These are phyloP conservation scores for Phataginus tetradactyla DNA, from an alignment of 2,797 vertebrate genomes.

Conservation along the genomic window DNA sequence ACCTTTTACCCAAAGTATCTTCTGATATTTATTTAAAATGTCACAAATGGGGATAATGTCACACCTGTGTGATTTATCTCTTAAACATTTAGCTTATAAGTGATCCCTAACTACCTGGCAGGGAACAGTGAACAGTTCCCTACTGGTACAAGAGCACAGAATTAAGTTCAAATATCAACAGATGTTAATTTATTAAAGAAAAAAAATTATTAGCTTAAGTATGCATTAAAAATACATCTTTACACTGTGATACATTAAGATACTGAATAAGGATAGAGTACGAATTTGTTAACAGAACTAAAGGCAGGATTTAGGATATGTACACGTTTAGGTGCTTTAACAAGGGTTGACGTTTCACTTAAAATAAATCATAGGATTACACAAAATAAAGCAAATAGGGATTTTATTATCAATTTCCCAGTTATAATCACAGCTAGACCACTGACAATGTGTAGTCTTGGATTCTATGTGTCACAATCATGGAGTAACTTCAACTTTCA, in stretches of 20 bases:
- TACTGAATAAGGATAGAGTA: not conserved
- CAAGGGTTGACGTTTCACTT: not conserved
- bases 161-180: not conserved
- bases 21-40: not conserved
- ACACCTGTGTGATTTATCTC: not conserved
- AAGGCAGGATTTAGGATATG: not conserved
- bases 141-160: not conserved
- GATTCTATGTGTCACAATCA: not conserved
- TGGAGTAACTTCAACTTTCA: constrained; percentile 24
- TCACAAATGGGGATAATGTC: not conserved
- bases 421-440: not conserved
- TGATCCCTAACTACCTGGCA: not conserved
- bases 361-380: not conserved
- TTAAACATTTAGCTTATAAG: not conserved
- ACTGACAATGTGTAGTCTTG: not conserved
- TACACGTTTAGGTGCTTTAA: constrained; percentile 11
- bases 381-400: constrained; percentile 8
- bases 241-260: not conserved
- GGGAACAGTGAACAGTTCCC: not conserved
- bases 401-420: not conserved
- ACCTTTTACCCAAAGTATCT: not conserved
- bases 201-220: not conserved
- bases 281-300: not conserved
- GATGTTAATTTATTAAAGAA: not conserved
- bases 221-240: not conserved